Conservation (phyloP, 2,888 invertebrate species). For the Spatulosminthurus flaviceps region DNA sequence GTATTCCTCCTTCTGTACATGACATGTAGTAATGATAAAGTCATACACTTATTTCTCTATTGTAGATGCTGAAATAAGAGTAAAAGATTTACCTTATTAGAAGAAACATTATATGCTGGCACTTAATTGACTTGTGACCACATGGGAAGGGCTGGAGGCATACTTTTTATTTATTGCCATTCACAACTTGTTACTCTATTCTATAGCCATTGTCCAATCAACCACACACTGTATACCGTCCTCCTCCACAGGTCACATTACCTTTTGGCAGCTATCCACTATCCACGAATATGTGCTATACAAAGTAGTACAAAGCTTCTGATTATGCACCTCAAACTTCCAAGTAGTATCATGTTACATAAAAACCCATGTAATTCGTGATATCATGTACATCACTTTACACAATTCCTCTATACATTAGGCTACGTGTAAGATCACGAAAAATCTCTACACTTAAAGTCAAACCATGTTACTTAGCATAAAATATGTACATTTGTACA, state of each 20-base stretch:
- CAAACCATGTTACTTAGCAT: too few species aligned
- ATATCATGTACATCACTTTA: too few species aligned
- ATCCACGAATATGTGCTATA: not conserved
- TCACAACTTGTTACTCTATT: not conserved
- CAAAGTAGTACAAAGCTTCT: too few species aligned
- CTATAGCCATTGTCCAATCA: not conserved
- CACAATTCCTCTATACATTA: too few species aligned
- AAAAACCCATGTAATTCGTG: too few species aligned
- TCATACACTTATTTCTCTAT: not conserved
- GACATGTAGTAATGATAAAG: too few species aligned
- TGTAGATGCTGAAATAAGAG: not conserved
- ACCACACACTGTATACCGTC: not conserved
- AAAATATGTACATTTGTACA: too few species aligned
- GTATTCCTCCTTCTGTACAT: too few species aligned
- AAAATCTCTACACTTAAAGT: too few species aligned
- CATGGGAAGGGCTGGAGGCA: slow-evolving; percentile 14
- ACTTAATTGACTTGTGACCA: slow-evolving; percentile 14
- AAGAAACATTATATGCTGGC: slow-evolving; percentile 13
- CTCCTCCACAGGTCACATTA: slow-evolving; percentile 6
- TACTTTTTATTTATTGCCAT: slow-evolving; percentile 12
- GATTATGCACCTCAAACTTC: too few species aligned
- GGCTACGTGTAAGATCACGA: too few species aligned
- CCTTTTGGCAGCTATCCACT: not conserved
- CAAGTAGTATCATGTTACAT: too few species aligned
- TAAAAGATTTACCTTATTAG: slow-evolving; percentile 7